Evolutionary conservation across 2,113 vertebrate species (phyloP).

Genomic region (Cettia cetti): DNA sequence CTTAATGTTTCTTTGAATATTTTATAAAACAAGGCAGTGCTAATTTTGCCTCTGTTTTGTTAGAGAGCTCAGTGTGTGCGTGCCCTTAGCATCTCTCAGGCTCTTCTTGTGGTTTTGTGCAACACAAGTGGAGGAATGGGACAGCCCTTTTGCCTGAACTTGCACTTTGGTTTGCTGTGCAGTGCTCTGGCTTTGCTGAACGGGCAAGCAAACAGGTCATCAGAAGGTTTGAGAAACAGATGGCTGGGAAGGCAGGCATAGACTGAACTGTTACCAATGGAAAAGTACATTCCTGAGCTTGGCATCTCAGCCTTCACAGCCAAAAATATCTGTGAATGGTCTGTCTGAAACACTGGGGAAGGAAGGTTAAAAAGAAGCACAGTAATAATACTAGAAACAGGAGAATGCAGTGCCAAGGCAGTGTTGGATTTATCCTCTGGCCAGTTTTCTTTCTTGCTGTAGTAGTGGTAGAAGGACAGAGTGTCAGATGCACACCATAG

Average conservation of each 20-base stretch:
- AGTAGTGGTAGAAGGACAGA: neutral
- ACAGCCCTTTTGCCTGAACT: neutral
- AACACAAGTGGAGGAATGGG: neutral
- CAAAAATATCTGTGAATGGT: neutral
- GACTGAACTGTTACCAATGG: neutral
- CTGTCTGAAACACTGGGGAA: neutral
- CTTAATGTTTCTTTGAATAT: neutral
- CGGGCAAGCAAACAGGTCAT: neutral
- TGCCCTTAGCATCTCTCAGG: neutral
- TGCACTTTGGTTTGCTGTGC: neutral
- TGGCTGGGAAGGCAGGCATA: neutral
- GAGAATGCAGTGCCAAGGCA: neutral
- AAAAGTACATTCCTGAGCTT: neutral
- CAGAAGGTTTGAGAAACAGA: neutral
- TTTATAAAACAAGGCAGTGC: neutral
- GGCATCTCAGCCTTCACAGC: neutral
- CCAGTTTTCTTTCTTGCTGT: neutral
- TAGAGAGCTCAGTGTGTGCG: neutral
- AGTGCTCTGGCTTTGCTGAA: neutral
- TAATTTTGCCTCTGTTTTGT: neutral
- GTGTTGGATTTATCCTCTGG: neutral
- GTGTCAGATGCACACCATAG: neutral
- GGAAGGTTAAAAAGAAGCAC: constrained; percentile 16
- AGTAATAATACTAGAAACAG: neutral
- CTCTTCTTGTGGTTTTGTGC: neutral